Percentiles rank a stretch among this genome's conserved stretches.
phyloP scores from a whole-genome alignment of 2,797 vertebrate species.

The Thamnophis elegans region DNA sequence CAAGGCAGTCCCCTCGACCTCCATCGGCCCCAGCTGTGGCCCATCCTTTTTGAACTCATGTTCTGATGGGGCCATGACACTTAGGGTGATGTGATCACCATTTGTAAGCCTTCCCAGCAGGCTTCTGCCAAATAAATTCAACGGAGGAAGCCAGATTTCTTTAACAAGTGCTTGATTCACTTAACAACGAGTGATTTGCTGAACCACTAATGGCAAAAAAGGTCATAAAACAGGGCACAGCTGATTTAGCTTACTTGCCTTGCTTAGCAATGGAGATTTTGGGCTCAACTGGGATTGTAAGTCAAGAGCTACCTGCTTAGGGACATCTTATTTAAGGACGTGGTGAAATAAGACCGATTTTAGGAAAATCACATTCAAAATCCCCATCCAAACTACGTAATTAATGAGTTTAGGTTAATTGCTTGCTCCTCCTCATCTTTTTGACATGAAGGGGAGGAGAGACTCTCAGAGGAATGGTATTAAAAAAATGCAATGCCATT shows the following conservation, averaged over 20 bases:
- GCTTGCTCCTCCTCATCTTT: background rate
- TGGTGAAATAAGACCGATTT: background rate
- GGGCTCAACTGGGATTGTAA: background rate
- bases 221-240: background rate
- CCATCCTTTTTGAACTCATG: no score
- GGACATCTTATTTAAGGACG: background rate
- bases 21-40: no score
- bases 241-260: background rate
- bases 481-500: background rate
- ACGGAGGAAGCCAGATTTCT: background rate
- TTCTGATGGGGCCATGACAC: rapidly evolving
- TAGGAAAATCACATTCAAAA: background rate
- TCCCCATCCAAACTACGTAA: background rate
- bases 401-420: background rate
- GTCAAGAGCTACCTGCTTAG: background rate
- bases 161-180: background rate
- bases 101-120: background rate
- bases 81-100: background rate
- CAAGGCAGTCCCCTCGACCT: no score
- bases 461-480: background rate
- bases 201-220: background rate
- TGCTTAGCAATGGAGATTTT: background rate
- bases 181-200: background rate
- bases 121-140: background rate
- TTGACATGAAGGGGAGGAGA: background rate